phyloP scores from a whole-genome alignment of 2,797 vertebrate genomes.

The Malacoraja senta region DNA sequence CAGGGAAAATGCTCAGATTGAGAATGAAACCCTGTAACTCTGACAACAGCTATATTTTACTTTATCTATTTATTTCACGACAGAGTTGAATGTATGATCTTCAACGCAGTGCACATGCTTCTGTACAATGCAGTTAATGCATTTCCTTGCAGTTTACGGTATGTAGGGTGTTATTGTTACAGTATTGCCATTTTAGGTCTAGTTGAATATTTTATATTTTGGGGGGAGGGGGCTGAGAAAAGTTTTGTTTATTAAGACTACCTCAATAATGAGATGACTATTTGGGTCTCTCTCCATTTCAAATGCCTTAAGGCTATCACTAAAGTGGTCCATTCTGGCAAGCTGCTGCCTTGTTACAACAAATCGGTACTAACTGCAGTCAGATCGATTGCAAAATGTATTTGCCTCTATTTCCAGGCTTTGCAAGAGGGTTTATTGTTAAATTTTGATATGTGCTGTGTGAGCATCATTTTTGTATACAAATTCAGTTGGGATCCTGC shows the following conservation, averaged over 20 bases:
- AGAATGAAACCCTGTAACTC: conserved; percentile 60
- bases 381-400: conserved; percentile 1
- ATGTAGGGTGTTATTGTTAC: conserved; percentile 86
- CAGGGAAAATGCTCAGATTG: conserved; percentile 42
- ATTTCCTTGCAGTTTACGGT: conserved; percentile 91
- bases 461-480: neutral
- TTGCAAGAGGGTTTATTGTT: conserved; percentile 19
- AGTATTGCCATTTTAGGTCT: conserved; percentile 84
- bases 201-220: conserved; percentile 68
- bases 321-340: conserved; percentile 27
- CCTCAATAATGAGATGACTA: conserved; percentile 82
- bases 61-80: conserved; percentile 99
- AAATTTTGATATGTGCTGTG: neutral
- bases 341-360: conserved; percentile 37
- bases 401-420: conserved; percentile 21
- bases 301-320: conserved; percentile 43
- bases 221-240: conserved; percentile 63
- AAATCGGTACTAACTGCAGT: conserved; percentile 23
- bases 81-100: conserved; percentile 99
- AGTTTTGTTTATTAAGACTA: conserved; percentile 76
- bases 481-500: conserved; percentile 28
- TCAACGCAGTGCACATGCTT: conserved; percentile 93
- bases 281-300: conserved; percentile 60
- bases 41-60: conserved; percentile 78
- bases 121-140: conserved; percentile 85